phyloP scores from a whole-genome alignment of 2,113 vertebrate genomes.

The Petrocephalus zakoni region DNA sequence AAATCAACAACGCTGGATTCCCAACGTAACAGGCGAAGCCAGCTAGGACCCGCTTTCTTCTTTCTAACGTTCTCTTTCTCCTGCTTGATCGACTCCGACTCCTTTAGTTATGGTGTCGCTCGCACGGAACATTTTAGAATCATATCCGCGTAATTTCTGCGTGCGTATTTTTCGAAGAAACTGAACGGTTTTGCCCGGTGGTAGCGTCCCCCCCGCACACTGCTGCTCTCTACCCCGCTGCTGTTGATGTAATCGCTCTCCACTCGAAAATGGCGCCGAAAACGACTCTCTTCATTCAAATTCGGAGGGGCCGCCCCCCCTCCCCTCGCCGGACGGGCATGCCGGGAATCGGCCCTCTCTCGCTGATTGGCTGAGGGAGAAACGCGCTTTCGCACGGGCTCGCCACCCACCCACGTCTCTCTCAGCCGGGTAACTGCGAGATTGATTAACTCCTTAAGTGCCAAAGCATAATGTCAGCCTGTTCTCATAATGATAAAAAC shows the following conservation, averaged over 20 bases:
- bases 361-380: constrained; percentile 55
- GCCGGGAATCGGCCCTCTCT: constrained; percentile 55
- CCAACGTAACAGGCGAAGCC: constrained; percentile 29
- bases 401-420: constrained; percentile 56
- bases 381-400: constrained; percentile 71
- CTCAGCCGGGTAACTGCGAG: constrained; percentile 26
- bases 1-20: constrained; percentile 24
- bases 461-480: background rate
- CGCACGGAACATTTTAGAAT: constrained; percentile 12
- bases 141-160: constrained; percentile 18
- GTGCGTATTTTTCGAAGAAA: background rate
- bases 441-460: constrained; percentile 32
- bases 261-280: constrained; percentile 99
- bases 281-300: constrained; percentile 95
- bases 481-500: background rate
- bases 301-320: constrained; percentile 80
- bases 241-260: constrained; percentile 71
- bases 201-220: constrained; percentile 29
- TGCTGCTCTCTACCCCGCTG: constrained; percentile 49
- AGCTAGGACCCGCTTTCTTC: constrained; percentile 33
- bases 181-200: background rate
- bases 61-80: constrained; percentile 33
- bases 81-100: constrained; percentile 25
- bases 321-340: constrained; percentile 56
- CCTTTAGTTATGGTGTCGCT: background rate